These are phyloP conservation scores for Tauraco hartlaubi DNA, from an alignment of 2,797 vertebrate genomes.

Conservation along the genomic window DNA sequence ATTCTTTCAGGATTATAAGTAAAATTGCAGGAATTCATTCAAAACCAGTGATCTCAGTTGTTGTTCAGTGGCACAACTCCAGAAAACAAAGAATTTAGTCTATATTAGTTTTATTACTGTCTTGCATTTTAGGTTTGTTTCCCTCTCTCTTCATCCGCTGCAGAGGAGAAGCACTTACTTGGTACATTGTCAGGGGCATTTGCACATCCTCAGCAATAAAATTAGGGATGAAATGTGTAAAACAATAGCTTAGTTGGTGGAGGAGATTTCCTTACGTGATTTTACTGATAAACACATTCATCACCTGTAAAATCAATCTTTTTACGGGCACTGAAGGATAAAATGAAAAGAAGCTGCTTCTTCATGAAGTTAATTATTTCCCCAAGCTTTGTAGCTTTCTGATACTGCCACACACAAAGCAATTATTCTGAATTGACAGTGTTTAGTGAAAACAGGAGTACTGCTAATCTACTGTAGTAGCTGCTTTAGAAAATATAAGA, in stretches of 20 bases:
- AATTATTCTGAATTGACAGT: conserved; percentile 1
- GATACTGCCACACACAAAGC: neutral
- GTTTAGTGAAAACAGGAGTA: neutral
- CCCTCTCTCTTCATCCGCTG: neutral
- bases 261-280: neutral
- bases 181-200: neutral
- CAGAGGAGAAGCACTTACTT: neutral
- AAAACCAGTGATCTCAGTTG: neutral
- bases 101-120: neutral
- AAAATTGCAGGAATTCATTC: neutral
- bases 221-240: neutral
- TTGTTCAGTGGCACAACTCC: neutral
- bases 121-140: neutral
- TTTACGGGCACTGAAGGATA: conserved; percentile 7
- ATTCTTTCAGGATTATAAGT: neutral
- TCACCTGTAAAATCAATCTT: conserved; percentile 30
- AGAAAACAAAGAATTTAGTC: neutral
- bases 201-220: neutral
- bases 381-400: neutral
- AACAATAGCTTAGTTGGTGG: neutral
- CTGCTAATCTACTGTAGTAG: neutral
- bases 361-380: conserved; percentile 28
- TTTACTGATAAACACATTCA: neutral
- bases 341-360: conserved; percentile 25
- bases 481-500: neutral